Base-by-base conservation (phyloP, 2,888 invertebrate genomes). In the Cyrtodaria siliqua region DNA sequence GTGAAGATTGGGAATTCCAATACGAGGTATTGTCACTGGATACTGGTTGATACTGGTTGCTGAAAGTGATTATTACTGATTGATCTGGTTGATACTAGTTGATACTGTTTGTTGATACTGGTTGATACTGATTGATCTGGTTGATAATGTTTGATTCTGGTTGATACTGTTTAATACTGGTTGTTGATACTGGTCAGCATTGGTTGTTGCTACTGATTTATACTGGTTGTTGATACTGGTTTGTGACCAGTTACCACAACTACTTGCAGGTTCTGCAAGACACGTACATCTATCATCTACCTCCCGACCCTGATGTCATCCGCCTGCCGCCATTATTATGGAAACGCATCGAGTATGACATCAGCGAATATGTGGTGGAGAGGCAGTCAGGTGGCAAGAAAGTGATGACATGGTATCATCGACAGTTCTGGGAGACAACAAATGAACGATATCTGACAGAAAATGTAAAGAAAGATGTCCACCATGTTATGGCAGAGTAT, bases 221-320 rank as follows among this genome's bases (percentile, higher is more conserved):
- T n/a, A n/a, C n/a, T n/a, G n/a, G n/a, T n/a, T n/a, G n/a, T n/a
- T n/a, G n/a, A n/a, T n/a, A n/a, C n/a, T n/a, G n/a, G n/a, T n/a
- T n/a, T n/a, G n/a, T n/a, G n/a, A n/a, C 33, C 33, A 33, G 2
- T 33, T 4, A 8, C 33, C 6, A 33, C 33, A 33, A 33, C 44
- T 33, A 38, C n/a, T 56, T 47, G 2, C 42, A 76, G 76, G 88
- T 87, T 8, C 82, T 91, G 4, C 89, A 91, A 72, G 90, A 90
- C 67, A 83, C 87, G 12, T 91, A 88, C 82, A 73, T 90, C 8
- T 85, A 88, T 67, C 90, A 91, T 64, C 84, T 89, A 9, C 91
- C 91, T 4, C 89, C 90, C 9, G 85, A 88, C 75, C 79, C 83
- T 2, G 69, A 85, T 6, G 42, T 83, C 47, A 86, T 90, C 38